Evolutionary conservation across 2,113 vertebrate genomes (phyloP).

Genomic region (Hystrix brachyura): DNA sequence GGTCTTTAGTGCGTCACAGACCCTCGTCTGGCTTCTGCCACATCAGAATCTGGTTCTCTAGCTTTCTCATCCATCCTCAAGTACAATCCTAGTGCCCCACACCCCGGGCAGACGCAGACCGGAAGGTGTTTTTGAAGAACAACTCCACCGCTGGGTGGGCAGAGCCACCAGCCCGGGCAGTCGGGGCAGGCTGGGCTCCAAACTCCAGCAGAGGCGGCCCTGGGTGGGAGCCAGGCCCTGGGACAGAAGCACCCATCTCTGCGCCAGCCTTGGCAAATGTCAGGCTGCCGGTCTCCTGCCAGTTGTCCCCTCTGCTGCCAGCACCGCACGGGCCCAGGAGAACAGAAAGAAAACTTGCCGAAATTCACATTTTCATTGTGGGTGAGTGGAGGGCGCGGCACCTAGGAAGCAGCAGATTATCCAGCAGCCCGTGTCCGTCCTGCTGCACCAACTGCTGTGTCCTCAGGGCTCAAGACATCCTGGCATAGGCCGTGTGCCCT

Average conservation of each 20-base stretch:
- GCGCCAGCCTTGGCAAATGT: conserved; percentile 56
- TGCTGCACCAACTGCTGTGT: neutral
- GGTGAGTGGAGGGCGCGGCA: neutral
- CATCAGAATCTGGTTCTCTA: neutral
- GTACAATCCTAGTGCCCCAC: conserved; percentile 30
- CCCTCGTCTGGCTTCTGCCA: neutral
- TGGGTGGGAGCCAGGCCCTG: conserved; percentile 68
- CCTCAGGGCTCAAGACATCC: neutral
- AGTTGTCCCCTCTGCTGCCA: conserved; percentile 23
- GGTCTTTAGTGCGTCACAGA: neutral
- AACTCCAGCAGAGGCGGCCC: conserved; percentile 57
- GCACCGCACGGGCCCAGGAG: neutral
- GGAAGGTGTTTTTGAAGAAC: conserved; percentile 56
- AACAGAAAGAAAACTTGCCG: conserved; percentile 18
- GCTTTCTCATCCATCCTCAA: conserved; percentile 1
- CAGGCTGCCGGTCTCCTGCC: conserved; percentile 57
- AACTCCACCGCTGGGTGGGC: neutral
- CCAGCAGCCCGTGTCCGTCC: neutral
- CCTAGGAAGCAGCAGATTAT: neutral
- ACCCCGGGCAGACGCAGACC: neutral
- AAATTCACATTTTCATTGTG: neutral
- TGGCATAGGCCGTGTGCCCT: neutral
- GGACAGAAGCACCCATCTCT: conserved; percentile 32
- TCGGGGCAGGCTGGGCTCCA: neutral
- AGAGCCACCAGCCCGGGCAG: neutral